Evolutionary conservation across 1,140 invertebrate species (phyloP), one percentile per base, ranked within the genome.

Genomic region (Drosophila bocqueti): DNA sequence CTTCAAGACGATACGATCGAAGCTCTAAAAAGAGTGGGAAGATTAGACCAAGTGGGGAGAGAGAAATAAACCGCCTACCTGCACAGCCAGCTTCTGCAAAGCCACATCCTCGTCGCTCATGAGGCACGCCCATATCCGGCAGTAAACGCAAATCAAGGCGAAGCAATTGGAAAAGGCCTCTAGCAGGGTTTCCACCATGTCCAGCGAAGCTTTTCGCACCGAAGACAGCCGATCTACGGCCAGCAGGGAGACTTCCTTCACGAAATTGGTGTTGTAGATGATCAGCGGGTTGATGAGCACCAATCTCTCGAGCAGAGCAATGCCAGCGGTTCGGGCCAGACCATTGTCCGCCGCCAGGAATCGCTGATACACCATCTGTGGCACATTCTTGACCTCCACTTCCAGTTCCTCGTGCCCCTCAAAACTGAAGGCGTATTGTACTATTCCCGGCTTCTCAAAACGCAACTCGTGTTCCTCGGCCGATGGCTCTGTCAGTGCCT

Each of bases 191-290:
- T 93, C 90, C 7, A 93, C 64, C 3, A 69, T 69, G 2, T 87
- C 73, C 29, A 93, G 52, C 0, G 81, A 65, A 13, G 91, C 57
- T 46, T 83, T 92, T 0, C 92, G 76, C 11, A 93, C 92, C 4
- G 91, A 82, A 0, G 84, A 60, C 9, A 91, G 64, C 7, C 52
- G 59, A 55, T 93, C 92, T 16, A 78, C 76, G 2, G 76, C 81
- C 16, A 93, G 62, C 26, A 69, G 15, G 0, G 82, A 78, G 8
- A 58, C 76, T 29, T 91, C 85, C 0, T 62, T 59, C 18, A 91
- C 91, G 45, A 92, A 93, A 50, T 92, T 90, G 3, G 92, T 93
- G 5, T 92, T 89, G 43, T 90, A 93, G 2, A 93, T 91, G 10
- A 93, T 91, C 3, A 91, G 60, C 0, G 79, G 87, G 78, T 93